A percentile compares a stretch with the other conserved stretches of the same genome.
phyloP scores from a whole-genome alignment of 2,113 vertebrate genomes.

The Regulus satrapa region DNA sequence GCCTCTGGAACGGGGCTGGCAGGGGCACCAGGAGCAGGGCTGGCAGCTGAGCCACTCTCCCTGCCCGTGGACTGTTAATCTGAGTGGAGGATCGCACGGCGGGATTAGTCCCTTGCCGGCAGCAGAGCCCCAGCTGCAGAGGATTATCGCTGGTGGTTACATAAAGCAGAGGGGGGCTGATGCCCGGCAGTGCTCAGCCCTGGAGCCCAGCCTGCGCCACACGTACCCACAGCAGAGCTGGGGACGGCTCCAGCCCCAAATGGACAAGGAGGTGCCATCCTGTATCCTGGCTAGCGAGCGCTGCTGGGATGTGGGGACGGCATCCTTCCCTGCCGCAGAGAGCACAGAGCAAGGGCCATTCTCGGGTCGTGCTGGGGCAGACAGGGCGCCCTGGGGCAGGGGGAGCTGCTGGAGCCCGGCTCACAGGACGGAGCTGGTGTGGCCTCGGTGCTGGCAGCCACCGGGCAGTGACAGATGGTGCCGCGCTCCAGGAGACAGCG shows the following conservation, averaged over 20 bases:
- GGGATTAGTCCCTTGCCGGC: conserved; percentile 9
- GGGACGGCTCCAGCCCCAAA: neutral
- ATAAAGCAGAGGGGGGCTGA: conserved; percentile 21
- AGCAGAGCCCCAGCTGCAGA: neutral
- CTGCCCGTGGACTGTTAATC: neutral
- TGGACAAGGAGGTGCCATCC: fast-evolving
- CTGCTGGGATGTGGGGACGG: fast-evolving
- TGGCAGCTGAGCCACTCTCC: neutral
- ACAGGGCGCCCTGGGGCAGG: neutral
- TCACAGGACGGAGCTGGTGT: neutral
- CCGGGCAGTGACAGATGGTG: neutral
- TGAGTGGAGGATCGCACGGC: neutral
- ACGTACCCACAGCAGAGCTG: neutral
- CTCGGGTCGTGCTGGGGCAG: neutral
- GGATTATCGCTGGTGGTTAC: conserved; percentile 27
- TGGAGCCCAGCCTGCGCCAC: neutral
- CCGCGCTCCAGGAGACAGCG: neutral
- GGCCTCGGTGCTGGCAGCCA: neutral
- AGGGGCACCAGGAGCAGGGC: neutral
- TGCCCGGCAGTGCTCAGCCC: neutral
- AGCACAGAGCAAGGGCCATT: fast-evolving
- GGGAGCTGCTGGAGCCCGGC: neutral
- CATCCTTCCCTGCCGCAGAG: fast-evolving
- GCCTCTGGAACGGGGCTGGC: neutral
- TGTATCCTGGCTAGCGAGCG: fast-evolving